Evolutionary conservation across 2,113 vertebrate species (phyloP).

Genomic region (Sturnira hondurensis): DNA sequence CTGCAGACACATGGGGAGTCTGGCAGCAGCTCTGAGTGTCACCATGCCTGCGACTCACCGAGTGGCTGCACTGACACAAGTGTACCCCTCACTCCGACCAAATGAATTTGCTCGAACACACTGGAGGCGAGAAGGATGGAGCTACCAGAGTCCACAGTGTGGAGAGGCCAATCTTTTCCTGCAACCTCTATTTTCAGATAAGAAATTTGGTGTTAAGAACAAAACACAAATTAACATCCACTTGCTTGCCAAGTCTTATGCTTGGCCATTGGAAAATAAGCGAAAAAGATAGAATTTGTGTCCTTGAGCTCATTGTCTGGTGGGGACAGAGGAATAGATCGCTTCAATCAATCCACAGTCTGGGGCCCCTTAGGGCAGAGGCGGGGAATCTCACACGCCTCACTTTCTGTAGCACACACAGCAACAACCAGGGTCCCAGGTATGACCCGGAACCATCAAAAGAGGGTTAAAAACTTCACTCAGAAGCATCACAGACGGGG

Average conservation of each 20-base stretch:
- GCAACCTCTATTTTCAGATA: background rate
- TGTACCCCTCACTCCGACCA: background rate
- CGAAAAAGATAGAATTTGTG: background rate
- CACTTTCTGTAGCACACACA: background rate
- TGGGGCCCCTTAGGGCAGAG: background rate
- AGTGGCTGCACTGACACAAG: background rate
- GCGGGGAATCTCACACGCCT: background rate
- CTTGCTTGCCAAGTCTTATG: background rate
- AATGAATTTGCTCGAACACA: background rate
- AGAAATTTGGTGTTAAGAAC: conserved; percentile 11
- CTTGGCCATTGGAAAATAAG: background rate
- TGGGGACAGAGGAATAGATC: background rate
- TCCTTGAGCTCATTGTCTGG: background rate
- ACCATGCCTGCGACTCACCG: background rate
- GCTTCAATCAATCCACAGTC: background rate
- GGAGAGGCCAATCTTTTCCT: background rate
- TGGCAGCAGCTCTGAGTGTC: accelerated
- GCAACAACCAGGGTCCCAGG: background rate
- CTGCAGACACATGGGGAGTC: accelerated
- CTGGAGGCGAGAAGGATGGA: background rate
- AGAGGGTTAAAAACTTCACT: background rate
- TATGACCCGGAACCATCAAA: background rate
- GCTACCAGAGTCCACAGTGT: background rate
- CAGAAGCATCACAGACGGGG: background rate
- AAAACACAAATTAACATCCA: background rate